Percentiles rank a stretch among this genome's conserved stretches.
These are phyloP conservation scores for Dryomyza anilis DNA, from an alignment of 2,888 invertebrate species.

Conservation along the genomic window DNA sequence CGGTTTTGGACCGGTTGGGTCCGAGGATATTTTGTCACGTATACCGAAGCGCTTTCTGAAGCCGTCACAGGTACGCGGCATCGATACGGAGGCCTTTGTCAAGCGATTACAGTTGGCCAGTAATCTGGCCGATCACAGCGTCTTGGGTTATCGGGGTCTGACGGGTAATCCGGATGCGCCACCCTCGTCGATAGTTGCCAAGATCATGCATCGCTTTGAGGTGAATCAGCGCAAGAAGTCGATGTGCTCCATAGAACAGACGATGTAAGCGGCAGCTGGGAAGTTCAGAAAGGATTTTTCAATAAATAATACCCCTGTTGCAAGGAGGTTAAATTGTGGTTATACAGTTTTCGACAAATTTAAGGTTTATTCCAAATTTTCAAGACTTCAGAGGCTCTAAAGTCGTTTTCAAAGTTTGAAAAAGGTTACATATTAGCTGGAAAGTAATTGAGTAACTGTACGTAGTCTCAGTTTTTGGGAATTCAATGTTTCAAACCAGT, in stretches of 20 bases:
- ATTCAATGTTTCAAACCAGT: too few relatives aligned
- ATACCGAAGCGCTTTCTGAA: constrained; percentile 82
- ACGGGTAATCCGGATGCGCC: constrained; percentile 79
- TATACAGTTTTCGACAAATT: too few relatives aligned
- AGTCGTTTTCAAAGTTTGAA: too few relatives aligned
- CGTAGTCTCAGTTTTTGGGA: too few relatives aligned
- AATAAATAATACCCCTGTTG: too few relatives aligned
- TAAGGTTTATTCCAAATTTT: too few relatives aligned
- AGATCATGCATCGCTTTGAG: constrained; percentile 75
- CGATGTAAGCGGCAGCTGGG: constrained; percentile 11
- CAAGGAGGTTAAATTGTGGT: too few relatives aligned
- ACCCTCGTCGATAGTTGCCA: constrained; percentile 80
- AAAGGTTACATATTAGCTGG: too few relatives aligned
- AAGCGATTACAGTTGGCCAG: constrained; percentile 75
- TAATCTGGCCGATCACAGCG: constrained; percentile 75
- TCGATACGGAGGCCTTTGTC: constrained; percentile 76
- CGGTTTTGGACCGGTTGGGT: constrained; percentile 77
- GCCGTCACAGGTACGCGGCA: constrained; percentile 78
- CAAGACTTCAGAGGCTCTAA: too few relatives aligned
- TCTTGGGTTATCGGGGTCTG: constrained; percentile 77
- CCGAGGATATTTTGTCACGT: constrained; percentile 72
- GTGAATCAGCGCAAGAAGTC: constrained; percentile 65
- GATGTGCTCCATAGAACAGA: constrained; percentile 54
- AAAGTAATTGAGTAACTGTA: too few relatives aligned
- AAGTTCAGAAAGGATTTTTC: not conserved